Conservation (phyloP, 2,113 vertebrate genomes). For the Vidua macroura region DNA sequence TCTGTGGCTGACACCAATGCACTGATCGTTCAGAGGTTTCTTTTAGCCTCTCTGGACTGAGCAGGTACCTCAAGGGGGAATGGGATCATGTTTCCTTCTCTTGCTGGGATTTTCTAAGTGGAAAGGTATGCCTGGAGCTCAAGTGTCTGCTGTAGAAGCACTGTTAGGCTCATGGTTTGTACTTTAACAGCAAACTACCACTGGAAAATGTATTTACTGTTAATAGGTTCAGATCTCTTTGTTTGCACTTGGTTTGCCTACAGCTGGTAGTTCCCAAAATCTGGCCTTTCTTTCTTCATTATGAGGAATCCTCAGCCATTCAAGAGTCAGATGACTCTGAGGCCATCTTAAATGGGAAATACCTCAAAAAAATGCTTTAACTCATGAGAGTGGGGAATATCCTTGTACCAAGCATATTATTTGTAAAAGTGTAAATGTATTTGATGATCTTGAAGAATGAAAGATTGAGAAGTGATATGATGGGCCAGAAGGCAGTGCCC, state of each 20-base stretch:
- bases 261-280: not conserved
- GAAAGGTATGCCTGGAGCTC: not conserved
- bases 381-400: not conserved
- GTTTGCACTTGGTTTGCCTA: not conserved
- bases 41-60: not conserved
- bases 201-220: not conserved
- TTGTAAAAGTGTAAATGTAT: fast-evolving
- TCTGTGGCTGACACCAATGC: not conserved
- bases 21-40: not conserved
- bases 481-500: not conserved
- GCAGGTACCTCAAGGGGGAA: not conserved
- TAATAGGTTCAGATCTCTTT: not conserved
- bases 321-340: not conserved
- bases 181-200: not conserved
- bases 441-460: not conserved
- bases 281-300: not conserved
- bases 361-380: not conserved
- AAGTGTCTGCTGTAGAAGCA: not conserved
- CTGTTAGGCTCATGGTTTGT: not conserved
- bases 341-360: not conserved
- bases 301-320: not conserved
- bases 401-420: not conserved
- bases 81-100: not conserved
- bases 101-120: not conserved
- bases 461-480: not conserved